Conservation (phyloP, 2,888 invertebrate species). For the Taenaris catops region DNA sequence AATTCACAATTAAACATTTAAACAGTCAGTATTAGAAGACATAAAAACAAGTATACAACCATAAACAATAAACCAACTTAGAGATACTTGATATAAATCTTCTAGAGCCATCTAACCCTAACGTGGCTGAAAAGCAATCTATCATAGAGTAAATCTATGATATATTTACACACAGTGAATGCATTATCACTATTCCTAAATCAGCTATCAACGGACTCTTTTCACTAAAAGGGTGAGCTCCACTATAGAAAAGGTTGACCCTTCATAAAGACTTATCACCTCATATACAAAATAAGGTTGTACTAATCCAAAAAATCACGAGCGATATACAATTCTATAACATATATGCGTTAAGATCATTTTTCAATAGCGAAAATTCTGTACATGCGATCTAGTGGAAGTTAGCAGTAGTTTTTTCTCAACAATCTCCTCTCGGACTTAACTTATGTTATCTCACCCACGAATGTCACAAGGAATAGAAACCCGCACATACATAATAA, state of each 20-base stretch:
- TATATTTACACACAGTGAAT: conserved; percentile 75
- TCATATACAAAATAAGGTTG: conserved; percentile 79
- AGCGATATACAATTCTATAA: conserved; percentile 43
- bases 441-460: conserved; percentile 78
- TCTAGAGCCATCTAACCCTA: conserved; percentile 25
- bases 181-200: conserved; percentile 77
- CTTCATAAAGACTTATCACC: conserved; percentile 81
- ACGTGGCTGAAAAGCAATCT: conserved; percentile 51
- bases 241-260: conserved; percentile 79
- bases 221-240: conserved; percentile 79
- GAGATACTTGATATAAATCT: conserved; percentile 1
- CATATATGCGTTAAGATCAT: conserved; percentile 45
- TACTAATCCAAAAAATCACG: conserved; percentile 56
- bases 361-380: conserved; percentile 36
- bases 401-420: conserved; percentile 77
- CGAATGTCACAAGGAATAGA: conserved; percentile 75
- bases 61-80: too few species aligned
- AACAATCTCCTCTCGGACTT: conserved; percentile 79
- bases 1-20: too few species aligned
- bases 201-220: conserved; percentile 80
- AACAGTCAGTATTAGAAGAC: too few species aligned
- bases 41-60: too few species aligned
- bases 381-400: conserved; percentile 70
- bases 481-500: conserved; percentile 79
- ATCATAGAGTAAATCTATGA: conserved; percentile 75